Evolutionary conservation across 2,113 vertebrate genomes (phyloP).

Genomic region (Anguilla rostrata): DNA sequence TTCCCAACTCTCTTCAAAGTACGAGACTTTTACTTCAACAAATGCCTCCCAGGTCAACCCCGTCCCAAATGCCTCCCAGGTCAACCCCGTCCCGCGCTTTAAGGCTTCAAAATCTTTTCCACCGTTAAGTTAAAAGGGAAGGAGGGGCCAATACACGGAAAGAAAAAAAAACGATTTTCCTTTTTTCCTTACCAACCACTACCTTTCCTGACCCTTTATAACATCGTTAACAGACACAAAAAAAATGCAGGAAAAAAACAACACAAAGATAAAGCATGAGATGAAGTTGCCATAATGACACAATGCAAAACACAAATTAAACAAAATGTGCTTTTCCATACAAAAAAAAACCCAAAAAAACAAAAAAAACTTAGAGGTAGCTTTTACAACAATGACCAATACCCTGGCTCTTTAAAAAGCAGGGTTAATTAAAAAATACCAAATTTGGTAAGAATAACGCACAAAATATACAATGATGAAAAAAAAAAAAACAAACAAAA

Average conservation of each 20-base stretch:
- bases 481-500: slow-evolving; percentile 31
- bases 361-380: slow-evolving; percentile 90
- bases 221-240: slow-evolving; percentile 49
- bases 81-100: slow-evolving; percentile 57
- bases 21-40: slow-evolving; percentile 63
- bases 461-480: slow-evolving; percentile 60
- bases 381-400: slow-evolving; percentile 79
- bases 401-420: slow-evolving; percentile 66
- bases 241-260: slow-evolving; percentile 51
- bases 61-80: slow-evolving; percentile 49
- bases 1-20: slow-evolving; percentile 67
- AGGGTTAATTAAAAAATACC: slow-evolving; percentile 70
- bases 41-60: slow-evolving; percentile 48
- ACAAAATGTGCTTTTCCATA: slow-evolving; percentile 64
- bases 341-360: slow-evolving; percentile 43
- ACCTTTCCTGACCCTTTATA: slow-evolving; percentile 59
- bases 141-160: slow-evolving; percentile 58
- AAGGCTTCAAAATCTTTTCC: slow-evolving; percentile 71
- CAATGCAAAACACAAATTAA: slow-evolving; percentile 64
- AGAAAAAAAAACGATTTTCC: slow-evolving; percentile 52
- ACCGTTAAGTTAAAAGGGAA: slow-evolving; percentile 52
- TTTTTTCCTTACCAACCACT: slow-evolving; percentile 57
- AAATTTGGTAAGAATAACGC: slow-evolving; percentile 83
- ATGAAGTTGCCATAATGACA: slow-evolving; percentile 72
- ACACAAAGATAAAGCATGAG: slow-evolving; percentile 71